phyloP scores from a whole-genome alignment of 2,888 invertebrate species.

The Drosophila colorata region DNA sequence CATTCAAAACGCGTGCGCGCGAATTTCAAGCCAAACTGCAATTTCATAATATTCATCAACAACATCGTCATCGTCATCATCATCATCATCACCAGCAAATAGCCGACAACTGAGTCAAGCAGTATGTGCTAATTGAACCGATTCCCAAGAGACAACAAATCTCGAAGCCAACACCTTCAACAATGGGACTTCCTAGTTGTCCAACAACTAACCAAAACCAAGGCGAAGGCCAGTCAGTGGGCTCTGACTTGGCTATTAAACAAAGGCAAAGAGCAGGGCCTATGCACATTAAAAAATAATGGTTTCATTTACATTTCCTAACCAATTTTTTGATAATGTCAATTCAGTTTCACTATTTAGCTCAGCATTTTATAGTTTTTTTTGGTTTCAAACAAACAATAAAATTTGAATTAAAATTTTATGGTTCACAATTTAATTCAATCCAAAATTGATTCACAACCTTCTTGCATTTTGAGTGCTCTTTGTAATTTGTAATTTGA shows the following conservation, averaged over 20 bases:
- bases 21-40: slow-evolving; percentile 54
- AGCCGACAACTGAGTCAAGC: slow-evolving; percentile 20
- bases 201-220: slow-evolving; percentile 20
- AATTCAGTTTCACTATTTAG: background rate
- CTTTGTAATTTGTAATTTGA: no score
- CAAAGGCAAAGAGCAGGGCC: slow-evolving; percentile 16
- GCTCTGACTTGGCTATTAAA: background rate
- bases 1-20: slow-evolving; percentile 79
- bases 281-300: slow-evolving; percentile 4
- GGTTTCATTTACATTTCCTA: background rate
- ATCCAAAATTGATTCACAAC: background rate
- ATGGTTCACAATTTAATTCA: background rate
- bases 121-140: slow-evolving; percentile 28
- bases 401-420: background rate
- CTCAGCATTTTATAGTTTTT: background rate
- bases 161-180: slow-evolving; percentile 3
- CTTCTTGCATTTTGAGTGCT: no score
- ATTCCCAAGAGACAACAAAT: slow-evolving; percentile 13
- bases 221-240: slow-evolving; percentile 40
- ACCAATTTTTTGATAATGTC: background rate
- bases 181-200: slow-evolving; percentile 29
- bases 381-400: background rate
- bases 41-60: slow-evolving; percentile 66
- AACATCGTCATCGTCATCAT: slow-evolving; percentile 30
- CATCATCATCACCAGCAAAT: slow-evolving; percentile 26